Percentiles rank a stretch among this genome's conserved stretches.
Conservation (phyloP, 1,140 invertebrate species). For the Potamilus streckersoni region DNA sequence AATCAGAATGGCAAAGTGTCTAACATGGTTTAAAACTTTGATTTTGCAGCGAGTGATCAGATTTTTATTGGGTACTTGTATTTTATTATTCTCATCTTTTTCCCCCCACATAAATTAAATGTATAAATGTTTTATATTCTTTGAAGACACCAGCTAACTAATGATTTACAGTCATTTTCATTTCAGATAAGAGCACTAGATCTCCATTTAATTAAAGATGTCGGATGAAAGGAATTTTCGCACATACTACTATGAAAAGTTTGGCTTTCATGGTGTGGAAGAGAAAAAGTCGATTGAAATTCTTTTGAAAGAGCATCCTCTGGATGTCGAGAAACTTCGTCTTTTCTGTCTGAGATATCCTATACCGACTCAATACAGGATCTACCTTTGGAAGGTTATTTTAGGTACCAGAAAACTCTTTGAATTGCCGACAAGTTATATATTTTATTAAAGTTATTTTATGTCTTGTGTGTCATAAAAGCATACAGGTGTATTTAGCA, state of each 20-base stretch:
- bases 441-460: background rate
- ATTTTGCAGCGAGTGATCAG: too few species aligned
- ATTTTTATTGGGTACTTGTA: too few species aligned
- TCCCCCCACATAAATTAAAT: too few species aligned
- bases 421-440: background rate
- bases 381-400: constrained; percentile 87
- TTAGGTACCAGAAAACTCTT: constrained; percentile 71
- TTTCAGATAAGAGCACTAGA: background rate
- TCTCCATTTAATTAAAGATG: constrained; percentile 27
- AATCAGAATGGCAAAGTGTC: too few species aligned
- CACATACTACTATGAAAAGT: constrained; percentile 90
- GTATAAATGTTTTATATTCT: too few species aligned
- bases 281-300: constrained; percentile 94
- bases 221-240: constrained; percentile 81
- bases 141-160: too few species aligned
- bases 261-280: constrained; percentile 89
- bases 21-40: too few species aligned
- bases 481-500: constrained; percentile 7
- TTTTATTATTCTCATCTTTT: too few species aligned
- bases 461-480: background rate
- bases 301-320: constrained; percentile 85
- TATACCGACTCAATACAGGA: constrained; percentile 83
- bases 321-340: constrained; percentile 83
- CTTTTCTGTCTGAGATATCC: constrained; percentile 87
- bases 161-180: too few species aligned